Base-by-base conservation (phyloP, 2,888 invertebrate species). In the Steromphala cineraria region DNA sequence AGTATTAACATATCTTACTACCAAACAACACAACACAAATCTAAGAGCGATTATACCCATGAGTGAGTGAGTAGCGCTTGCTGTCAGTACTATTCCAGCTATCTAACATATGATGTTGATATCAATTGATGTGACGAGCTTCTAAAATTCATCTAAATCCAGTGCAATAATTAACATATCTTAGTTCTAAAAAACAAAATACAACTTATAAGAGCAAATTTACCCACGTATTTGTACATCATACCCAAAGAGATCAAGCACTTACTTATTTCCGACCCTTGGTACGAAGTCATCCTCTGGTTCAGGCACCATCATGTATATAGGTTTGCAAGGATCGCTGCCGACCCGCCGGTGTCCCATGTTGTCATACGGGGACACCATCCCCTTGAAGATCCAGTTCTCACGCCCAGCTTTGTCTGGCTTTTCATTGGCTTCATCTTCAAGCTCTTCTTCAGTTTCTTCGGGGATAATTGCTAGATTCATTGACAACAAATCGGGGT, bases 331-430 rank as follows among this genome's bases (percentile, higher is more conserved):
- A 79, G 40, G 67, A n/a, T 87, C 85, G 1, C 81, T 80, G 7
- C 80, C 85, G 2, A 85, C 81, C 46, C 67, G 80, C 53, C 82
- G 85, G 74, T 84, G 82, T n/a, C 84, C 84, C 13, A 87, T 31
- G 80, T 85, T 89, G 52, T 83, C 85, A 80, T 89, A 88, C 3
- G 89, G 83, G 2, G 88, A 85, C 8, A 88, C 78, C 40, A 79
- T 56, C 82, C 87, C 87, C 84, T 87, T 89, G 75, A 91, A 90
- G 53, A 91, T 87, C 91, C 91, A 91, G 84, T 91, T 91, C 10
- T 86, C 86, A 24, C 87, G 80, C 89, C 89, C 89, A 24, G 75
- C 76, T 52, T 82, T 82, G 17, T 80, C 67, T 17, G 53, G 19
- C n/a, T 55, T 76, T 10, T 76, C 67, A 17, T 78, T 79, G 15